These are phyloP conservation scores for Benthochromis sp. DNA, from an alignment of 2,113 vertebrate species.

Conservation along the genomic window DNA sequence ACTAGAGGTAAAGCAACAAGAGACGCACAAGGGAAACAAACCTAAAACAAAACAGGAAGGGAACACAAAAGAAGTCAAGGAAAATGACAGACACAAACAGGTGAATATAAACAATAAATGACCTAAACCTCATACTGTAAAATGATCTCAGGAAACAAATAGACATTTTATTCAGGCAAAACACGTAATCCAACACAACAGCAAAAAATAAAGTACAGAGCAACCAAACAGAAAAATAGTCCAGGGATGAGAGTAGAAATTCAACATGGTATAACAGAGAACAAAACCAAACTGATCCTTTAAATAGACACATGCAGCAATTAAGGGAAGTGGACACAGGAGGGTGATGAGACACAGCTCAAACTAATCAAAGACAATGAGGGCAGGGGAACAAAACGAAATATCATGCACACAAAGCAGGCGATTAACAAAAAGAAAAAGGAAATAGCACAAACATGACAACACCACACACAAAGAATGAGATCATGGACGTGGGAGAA, in stretches of 20 bases:
- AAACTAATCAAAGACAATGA: background rate
- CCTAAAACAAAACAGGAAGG: background rate
- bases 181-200: background rate
- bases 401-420: background rate
- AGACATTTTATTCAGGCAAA: background rate
- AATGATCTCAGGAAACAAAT: background rate
- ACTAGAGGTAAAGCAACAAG: background rate
- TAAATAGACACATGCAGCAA: background rate
- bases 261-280: background rate
- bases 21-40: background rate
- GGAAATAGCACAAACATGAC: background rate
- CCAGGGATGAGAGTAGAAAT: background rate
- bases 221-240: background rate
- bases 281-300: background rate
- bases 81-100: background rate
- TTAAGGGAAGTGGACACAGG: background rate
- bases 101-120: background rate
- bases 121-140: background rate
- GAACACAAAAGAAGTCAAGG: background rate
- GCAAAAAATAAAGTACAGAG: background rate
- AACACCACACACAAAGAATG: background rate
- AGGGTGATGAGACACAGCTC: background rate
- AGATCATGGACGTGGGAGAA: background rate
- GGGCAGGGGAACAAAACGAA: background rate
- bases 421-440: background rate